Conservation (phyloP, 2,113 vertebrate genomes). For the Nycticebus coucang region DNA sequence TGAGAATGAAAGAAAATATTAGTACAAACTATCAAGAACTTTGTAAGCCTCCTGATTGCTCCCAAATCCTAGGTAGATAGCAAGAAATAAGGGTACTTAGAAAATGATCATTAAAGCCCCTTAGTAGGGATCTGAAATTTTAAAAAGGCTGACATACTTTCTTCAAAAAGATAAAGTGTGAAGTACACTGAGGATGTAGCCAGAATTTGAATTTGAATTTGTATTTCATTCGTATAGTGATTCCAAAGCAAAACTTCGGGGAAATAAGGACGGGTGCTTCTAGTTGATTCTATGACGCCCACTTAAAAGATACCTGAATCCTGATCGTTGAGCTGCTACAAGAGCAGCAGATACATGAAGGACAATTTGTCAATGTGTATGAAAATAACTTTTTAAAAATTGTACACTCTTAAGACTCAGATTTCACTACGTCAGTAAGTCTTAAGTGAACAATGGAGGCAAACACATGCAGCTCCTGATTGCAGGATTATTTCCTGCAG, state of each 20-base stretch:
- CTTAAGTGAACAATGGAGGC: neutral
- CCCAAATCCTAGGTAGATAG: neutral
- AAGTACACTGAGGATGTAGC: neutral
- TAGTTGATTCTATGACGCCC: neutral
- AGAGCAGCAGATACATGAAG: neutral
- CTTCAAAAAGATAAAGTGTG: neutral
- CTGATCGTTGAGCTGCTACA: neutral
- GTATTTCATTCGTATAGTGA: neutral
- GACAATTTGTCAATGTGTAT: neutral
- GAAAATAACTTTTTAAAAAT: neutral
- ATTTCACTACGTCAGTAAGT: neutral
- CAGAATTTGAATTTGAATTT: neutral
- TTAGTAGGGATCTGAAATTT: neutral
- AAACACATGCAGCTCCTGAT: neutral
- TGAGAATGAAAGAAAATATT: conserved; percentile 11
- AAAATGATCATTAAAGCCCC: neutral
- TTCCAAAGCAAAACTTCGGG: neutral
- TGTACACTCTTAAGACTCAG: neutral
- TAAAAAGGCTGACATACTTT: neutral
- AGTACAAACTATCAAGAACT: neutral
- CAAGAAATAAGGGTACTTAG: neutral
- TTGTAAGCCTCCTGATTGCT: neutral
- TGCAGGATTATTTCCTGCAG: neutral
- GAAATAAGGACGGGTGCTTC: neutral
- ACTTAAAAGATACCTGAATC: neutral